A percentile compares a stretch with the other conserved stretches of the same genome.
phyloP scores from a whole-genome alignment of 2,797 vertebrate species.

The Merluccius polli region DNA sequence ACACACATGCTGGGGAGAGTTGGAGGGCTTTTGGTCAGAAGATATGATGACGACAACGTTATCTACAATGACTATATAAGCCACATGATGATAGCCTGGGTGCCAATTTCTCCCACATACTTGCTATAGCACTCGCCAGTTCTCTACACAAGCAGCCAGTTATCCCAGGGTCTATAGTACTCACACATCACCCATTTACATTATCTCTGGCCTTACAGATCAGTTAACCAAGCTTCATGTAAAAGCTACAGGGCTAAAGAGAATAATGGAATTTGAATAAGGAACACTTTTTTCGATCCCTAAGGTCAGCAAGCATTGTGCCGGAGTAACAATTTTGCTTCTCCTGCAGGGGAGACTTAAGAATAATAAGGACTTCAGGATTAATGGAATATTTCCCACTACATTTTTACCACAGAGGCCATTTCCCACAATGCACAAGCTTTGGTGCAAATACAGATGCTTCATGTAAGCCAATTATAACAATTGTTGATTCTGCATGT shows the following conservation, averaged over 20 bases:
- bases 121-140: constrained; percentile 24
- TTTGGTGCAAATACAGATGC: background rate
- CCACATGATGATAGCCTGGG: constrained; percentile 10
- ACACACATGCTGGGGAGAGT: background rate
- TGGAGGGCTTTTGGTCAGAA: background rate
- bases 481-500: background rate
- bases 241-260: background rate
- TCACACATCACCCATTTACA: background rate
- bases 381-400: background rate
- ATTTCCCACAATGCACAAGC: background rate
- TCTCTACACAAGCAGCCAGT: constrained; percentile 12
- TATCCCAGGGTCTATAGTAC: background rate
- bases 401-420: background rate
- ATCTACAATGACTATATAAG: constrained; percentile 23
- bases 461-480: background rate
- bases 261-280: background rate
- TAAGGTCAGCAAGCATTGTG: background rate
- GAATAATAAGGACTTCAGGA: background rate
- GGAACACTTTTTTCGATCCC: background rate
- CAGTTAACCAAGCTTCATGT: background rate
- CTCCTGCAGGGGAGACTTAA: background rate
- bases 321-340: background rate
- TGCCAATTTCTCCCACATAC: constrained; percentile 15
- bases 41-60: background rate
- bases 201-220: background rate